Conservation (phyloP, 2,888 invertebrate genomes). For the Podabrus alpinus region DNA sequence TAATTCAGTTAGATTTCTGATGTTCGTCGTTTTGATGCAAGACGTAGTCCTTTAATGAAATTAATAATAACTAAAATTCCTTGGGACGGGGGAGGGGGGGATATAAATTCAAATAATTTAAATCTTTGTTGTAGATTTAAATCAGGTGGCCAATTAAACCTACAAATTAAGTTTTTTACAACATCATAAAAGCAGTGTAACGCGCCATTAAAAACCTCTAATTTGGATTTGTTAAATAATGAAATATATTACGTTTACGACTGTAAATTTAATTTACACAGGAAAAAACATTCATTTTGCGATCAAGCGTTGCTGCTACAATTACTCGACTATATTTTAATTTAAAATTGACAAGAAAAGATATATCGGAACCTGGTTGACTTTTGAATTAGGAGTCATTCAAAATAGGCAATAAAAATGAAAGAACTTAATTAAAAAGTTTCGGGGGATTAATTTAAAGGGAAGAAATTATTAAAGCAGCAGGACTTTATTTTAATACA, state of each 20-base stretch:
- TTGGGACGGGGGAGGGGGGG: too few relatives aligned
- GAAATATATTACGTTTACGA: neutral
- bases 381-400: too few relatives aligned
- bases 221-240: neutral
- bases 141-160: neutral
- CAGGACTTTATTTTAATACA: neutral
- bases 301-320: neutral
- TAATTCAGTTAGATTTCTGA: too few relatives aligned
- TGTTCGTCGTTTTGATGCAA: too few relatives aligned
- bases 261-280: neutral
- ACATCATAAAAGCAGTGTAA: neutral
- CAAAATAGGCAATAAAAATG: too few relatives aligned
- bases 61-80: too few relatives aligned
- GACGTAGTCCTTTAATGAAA: too few relatives aligned
- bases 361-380: neutral
- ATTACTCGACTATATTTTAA: neutral
- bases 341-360: neutral
- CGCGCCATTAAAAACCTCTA: neutral
- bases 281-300: neutral
- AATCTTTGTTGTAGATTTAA: neutral
- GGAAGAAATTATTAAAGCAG: neutral
- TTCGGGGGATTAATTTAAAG: too few relatives aligned
- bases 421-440: too few relatives aligned
- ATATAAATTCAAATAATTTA: neutral
- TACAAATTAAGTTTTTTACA: neutral